These are phyloP conservation scores for Polymixis lichenea DNA, from an alignment of 2,888 invertebrate genomes.

Conservation along the genomic window DNA sequence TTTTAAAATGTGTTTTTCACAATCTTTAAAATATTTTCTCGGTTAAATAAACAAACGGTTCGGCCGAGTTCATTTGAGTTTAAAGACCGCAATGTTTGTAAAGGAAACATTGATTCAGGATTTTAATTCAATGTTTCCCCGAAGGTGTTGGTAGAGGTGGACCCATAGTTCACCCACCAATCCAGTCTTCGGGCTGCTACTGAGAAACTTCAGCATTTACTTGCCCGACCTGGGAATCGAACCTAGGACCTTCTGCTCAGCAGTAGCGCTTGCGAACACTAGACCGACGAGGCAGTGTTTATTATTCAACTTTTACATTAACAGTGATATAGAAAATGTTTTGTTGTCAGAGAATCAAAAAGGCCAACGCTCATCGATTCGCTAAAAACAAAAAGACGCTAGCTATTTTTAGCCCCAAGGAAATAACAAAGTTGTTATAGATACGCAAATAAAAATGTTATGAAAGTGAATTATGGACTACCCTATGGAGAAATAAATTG, in stretches of 20 bases:
- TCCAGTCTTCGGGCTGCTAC: too few species aligned
- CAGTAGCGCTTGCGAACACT: too few species aligned
- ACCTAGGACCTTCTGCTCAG: too few species aligned
- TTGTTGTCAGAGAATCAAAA: neutral
- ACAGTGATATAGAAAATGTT: neutral
- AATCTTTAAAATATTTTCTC: neutral
- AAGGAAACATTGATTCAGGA: neutral
- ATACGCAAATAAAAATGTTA: too few species aligned
- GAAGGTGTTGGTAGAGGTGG: too few species aligned
- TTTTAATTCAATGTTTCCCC: neutral
- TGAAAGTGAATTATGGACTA: neutral
- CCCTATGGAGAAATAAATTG: neutral
- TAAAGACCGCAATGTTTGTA: conserved; percentile 16
- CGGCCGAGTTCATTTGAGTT: conserved; percentile 12
- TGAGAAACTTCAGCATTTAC: too few species aligned
- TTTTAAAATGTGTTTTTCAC: conserved; percentile 1
- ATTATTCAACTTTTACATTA: neutral
- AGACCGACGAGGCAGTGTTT: too few species aligned
- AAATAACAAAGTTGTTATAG: neutral
- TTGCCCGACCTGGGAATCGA: too few species aligned
- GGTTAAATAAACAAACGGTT: neutral
- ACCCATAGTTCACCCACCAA: too few species aligned
- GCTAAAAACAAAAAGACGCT: too few species aligned
- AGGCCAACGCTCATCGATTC: neutral
- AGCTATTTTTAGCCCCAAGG: neutral